Base-by-base conservation (phyloP, 2,113 vertebrate genomes). In the Propithecus coquereli region DNA sequence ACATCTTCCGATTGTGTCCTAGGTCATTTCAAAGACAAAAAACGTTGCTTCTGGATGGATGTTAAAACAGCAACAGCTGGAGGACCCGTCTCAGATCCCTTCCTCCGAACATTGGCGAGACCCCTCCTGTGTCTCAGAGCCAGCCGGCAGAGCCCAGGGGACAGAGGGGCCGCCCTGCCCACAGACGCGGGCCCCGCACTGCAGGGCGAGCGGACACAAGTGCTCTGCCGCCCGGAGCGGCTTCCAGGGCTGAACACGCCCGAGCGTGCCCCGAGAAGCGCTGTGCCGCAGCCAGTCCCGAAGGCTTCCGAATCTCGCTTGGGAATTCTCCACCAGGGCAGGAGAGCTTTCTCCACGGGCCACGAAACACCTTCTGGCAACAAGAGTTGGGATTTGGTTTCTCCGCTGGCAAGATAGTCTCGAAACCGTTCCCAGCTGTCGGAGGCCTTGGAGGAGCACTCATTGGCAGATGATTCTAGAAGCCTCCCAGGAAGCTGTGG, bases 381-480 rank as follows among this genome's bases (percentile, higher is more conserved):
- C 43, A 27, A 73, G 87, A 79, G 95, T 14, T 66, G 87, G 81
- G 97, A 96, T 76, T 94, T 40, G 0, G 63, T 92, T 94, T 94
- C 96, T 90, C 5, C 83, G 94, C 95, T 98, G 98, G 97, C 97
- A 91, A 97, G 89, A 90, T n/a, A 54, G 25, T 50, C 90, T 98
- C 97, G 97, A 98, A 98, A 96, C 27, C 9, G 95, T 92, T 98
- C 97, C 98, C 87, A 97, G 98, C 95, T 91, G 95, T 61, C 80
- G 97, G 80, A 90, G 87, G 57, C 83, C 93, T 87, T 73, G 66
- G 95, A 94, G 43, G 45, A 85, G 80, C 6, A 81, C 95, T 87
- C 27, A 91, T 54, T 66, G 79, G 93, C 90, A 85, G 86, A 97
- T 81, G 84, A 96, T 47, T 82, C 89, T 95, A 81, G 97, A 96